A percentile compares a stretch with the other conserved stretches of the same genome.
Conservation (phyloP, 2,888 invertebrate genomes). For the Nephrotoma flavescens region DNA sequence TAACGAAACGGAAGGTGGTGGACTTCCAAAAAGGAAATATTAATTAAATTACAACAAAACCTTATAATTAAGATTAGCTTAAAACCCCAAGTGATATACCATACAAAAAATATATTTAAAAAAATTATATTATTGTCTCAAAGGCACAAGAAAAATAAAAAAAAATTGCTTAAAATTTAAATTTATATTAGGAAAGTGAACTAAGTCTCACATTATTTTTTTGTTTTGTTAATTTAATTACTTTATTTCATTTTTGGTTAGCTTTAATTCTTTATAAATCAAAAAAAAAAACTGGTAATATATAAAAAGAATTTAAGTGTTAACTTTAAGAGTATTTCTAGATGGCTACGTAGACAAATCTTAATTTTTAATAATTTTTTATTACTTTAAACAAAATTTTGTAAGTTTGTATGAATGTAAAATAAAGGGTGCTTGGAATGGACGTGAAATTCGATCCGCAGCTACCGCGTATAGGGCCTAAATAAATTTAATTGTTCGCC, state of each 20-base stretch:
- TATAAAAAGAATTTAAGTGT: neutral
- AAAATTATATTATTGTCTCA: neutral
- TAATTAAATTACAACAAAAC: neutral
- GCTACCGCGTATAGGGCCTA: neutral
- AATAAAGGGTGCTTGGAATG: neutral
- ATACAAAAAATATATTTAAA: neutral
- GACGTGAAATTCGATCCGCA: neutral
- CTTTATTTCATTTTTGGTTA: neutral
- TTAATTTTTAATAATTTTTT: neutral
- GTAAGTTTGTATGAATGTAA: neutral
- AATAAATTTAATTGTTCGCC: neutral
- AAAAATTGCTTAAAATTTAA: neutral
- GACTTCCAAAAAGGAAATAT: neutral
- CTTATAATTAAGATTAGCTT: neutral
- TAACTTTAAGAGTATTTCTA: neutral
- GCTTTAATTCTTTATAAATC: neutral
- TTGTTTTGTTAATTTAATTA: neutral
- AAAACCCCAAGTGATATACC: neutral
- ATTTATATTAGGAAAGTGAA: neutral
- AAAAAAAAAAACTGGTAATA: neutral
- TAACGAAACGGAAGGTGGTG: neutral
- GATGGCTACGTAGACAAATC: neutral
- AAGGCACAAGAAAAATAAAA: neutral
- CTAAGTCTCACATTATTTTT: neutral
- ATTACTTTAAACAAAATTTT: neutral